A percentile compares a stretch with the other conserved stretches of the same genome.
phyloP scores from a whole-genome alignment of 1,140 invertebrate genomes.

The Drosophila ohnishii region DNA sequence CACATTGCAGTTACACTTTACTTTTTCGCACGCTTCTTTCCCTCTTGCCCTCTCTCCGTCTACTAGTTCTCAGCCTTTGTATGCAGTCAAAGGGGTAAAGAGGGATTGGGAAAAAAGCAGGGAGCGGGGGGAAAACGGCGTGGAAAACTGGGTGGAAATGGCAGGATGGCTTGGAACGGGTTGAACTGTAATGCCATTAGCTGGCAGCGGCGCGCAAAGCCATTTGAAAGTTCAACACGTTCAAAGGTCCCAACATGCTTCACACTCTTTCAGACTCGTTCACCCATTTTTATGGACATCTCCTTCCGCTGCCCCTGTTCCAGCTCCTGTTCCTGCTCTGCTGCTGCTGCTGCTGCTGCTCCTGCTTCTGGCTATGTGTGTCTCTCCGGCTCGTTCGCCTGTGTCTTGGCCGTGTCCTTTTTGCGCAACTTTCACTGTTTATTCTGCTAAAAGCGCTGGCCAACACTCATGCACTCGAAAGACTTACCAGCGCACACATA shows the following conservation, averaged over 20 bases:
- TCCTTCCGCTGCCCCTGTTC: slow-evolving; percentile 20
- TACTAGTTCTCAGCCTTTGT: slow-evolving; percentile 48
- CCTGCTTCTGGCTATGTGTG: slow-evolving; percentile 3
- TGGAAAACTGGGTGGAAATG: background rate
- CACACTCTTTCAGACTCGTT: slow-evolving; percentile 48
- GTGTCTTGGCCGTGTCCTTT: slow-evolving; percentile 75
- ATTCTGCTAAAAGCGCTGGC: slow-evolving; percentile 80
- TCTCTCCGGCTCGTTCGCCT: slow-evolving; percentile 41
- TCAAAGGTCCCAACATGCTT: slow-evolving; percentile 78
- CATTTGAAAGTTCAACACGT: slow-evolving; percentile 81
- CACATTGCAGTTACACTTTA: slow-evolving; percentile 69
- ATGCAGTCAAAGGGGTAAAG: slow-evolving; percentile 57
- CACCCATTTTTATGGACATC: slow-evolving; percentile 26
- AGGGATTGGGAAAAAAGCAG: background rate
- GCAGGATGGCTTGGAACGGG: slow-evolving; percentile 32
- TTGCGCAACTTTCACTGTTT: slow-evolving; percentile 80
- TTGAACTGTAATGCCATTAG: slow-evolving; percentile 79
- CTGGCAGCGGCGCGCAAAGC: slow-evolving; percentile 78
- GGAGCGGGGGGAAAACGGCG: background rate
- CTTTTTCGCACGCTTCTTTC: slow-evolving; percentile 56
- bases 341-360: slow-evolving; percentile 6
- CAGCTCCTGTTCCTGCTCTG: slow-evolving; percentile 4
- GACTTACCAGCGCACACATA: slow-evolving; percentile 32
- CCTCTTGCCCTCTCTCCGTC: background rate
- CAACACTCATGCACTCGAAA: slow-evolving; percentile 78